Evolutionary conservation across 2,888 invertebrate genomes (phyloP), one percentile per base, ranked within the genome.

Genomic region (Pegoplata infirma): DNA sequence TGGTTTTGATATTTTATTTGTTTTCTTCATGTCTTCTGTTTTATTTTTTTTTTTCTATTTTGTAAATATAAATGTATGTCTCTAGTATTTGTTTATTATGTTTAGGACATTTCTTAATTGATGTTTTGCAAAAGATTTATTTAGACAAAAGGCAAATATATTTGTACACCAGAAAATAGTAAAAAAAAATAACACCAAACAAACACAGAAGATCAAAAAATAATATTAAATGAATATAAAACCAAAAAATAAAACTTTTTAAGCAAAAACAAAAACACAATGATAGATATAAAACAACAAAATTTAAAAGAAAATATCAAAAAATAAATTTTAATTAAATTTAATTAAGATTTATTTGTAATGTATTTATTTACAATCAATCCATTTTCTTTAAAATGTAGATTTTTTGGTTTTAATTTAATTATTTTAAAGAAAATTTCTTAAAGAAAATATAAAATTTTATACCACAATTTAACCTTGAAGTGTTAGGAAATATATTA

Each of bases 41-140:
- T 51, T 49, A 40, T 49, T n/a, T n/a, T n/a, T n/a, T n/a, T n/a
- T n/a, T n/a, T n/a, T n/a, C n/a, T n/a, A n/a, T n/a, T 3, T 6
- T 21, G 12, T 4, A n/a, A n/a, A n/a, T 16, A n/a, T 66, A 25
- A 46, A 16, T 44, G 44, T 64, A 21, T 72, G 7, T 73, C 1
- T 47, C 6, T 55, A 40, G 17, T 67, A 63, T 75, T 75, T 75
- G 75, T 75, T 63, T 79, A 72, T 71, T 72, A 58, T 75, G 71
- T 72, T 79, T 67, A 72, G 79, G 75, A 79, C 79, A 75, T 79
- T 72, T 75, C 79, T 79, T 75, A 79, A 79, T 79, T 79, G 79
- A 79, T 75, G 79, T 79, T 79, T 55, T 74, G 40, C 21, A 61
- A 75, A 71, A 61, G 74, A 79, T 79, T 79, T 79, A 75, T 79